Percentiles rank a stretch among this genome's conserved stretches.
phyloP scores from a whole-genome alignment of 2,113 vertebrate genomes.

The Stictonetta naevosa region DNA sequence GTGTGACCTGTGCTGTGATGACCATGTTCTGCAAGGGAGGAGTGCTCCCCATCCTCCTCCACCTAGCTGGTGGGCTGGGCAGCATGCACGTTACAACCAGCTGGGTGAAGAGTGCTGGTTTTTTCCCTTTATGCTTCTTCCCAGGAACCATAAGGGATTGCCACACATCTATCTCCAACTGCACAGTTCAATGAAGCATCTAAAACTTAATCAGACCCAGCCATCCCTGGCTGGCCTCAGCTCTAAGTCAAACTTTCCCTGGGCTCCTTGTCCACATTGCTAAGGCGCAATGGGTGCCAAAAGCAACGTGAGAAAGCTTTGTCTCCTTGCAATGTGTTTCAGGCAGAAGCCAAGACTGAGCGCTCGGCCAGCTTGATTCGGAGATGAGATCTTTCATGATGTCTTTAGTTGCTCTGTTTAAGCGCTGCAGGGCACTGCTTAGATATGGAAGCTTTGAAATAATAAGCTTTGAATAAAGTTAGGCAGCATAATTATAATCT shows the following conservation, averaged over 20 bases:
- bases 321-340: not conserved
- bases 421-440: not conserved
- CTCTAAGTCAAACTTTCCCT: not conserved
- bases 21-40: not conserved
- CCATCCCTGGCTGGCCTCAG: not conserved
- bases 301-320: not conserved
- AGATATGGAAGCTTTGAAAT: not conserved
- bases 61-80: fast-evolving
- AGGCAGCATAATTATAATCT: not conserved
- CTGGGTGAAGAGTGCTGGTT: not conserved
- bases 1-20: not conserved
- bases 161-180: not conserved
- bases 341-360: not conserved
- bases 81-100: not conserved
- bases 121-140: not conserved
- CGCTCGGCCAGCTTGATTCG: not conserved
- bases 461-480: not conserved
- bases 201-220: not conserved
- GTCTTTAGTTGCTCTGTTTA: not conserved
- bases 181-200: not conserved
- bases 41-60: not conserved
- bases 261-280: not conserved
- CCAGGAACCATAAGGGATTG: not conserved
- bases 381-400: not conserved
- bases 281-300: not conserved